Evolutionary conservation across 2,797 vertebrate species (phyloP), one percentile per base, ranked within the genome.

Genomic region (Xenentodon cancila): DNA sequence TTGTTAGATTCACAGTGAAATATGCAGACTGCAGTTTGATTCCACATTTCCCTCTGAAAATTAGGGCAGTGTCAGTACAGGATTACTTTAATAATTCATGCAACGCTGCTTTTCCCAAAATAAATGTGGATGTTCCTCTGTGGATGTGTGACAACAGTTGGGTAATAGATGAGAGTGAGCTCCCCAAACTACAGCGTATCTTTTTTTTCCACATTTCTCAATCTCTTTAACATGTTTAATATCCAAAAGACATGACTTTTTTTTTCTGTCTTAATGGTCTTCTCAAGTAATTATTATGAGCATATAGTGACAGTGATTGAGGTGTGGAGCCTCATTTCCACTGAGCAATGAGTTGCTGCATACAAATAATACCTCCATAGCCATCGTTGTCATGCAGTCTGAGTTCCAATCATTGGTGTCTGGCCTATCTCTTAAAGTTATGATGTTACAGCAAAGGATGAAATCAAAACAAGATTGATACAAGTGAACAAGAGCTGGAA

Each of bases 51-150:
- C 80, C 84, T 75, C 73, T 68, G 63, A 72, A 87, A 86, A 86
- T 88, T 83, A 88, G 84, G 77, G 70, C 75, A 84, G 68, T 77
- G 65, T 85, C 74, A 88, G 78, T 71, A 68, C 73, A 85, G 86
- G 91, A 91, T 92, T 92, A 91, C 80, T 58, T 71, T 70, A 77
- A 84, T 89, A 91, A 91, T 92, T 91, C 86, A 86, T 86, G 82
- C 90, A 89, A 91, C 89, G 83, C 83, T 52, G 79, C 77, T 84
- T 87, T 73, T 69, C 80, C 77, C 75, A 79, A 68, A 81, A 83
- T 90, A 87, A 91, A 25, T n/a, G n/a, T n/a, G n/a, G n/a, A n/a
- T n/a, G n/a, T 91, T 92, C 92, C 91, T 91, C 91, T 53, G 69
- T 34, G 86, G 91, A 87, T 85, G 78, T 87, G 74, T 27, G 11